phyloP scores from a whole-genome alignment of 2,113 vertebrate genomes.

The Sterrhoptilus dennistouni region DNA sequence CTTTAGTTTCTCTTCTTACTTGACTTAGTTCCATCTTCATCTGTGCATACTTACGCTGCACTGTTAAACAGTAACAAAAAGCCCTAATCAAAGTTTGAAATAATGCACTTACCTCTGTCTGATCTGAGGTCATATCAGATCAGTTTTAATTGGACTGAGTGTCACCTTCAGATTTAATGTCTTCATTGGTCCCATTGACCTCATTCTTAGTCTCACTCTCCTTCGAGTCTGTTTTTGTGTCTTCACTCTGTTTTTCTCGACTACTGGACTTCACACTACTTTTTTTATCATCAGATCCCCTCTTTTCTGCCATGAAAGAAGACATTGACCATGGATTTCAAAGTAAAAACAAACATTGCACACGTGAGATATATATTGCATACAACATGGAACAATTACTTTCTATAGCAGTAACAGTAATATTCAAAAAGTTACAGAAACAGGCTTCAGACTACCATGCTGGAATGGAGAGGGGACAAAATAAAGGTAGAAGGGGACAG shows the following conservation, averaged over 20 bases:
- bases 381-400: constrained; percentile 8
- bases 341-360: constrained; percentile 73
- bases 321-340: constrained; percentile 79
- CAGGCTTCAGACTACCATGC: not conserved
- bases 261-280: constrained; percentile 89
- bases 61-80: constrained; percentile 97
- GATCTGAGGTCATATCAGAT: constrained; percentile 99
- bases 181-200: constrained; percentile 96
- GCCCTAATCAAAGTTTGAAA: constrained; percentile 88
- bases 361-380: constrained; percentile 37
- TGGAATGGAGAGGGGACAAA: constrained; percentile 12
- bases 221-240: constrained; percentile 87
- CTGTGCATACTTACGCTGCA: constrained; percentile 99
- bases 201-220: constrained; percentile 89
- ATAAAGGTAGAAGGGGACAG: not conserved
- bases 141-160: constrained; percentile 99
- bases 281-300: constrained; percentile 91
- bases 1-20: constrained; percentile 95
- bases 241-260: constrained; percentile 88
- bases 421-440: not conserved
- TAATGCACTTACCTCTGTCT: constrained; percentile 98
- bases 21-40: constrained; percentile 97
- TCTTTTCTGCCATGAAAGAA: constrained; percentile 89
- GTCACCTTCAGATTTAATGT: constrained; percentile 99
- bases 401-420: not conserved